phyloP scores from a whole-genome alignment of 2,797 vertebrate species.

The Podargus strigoides region DNA sequence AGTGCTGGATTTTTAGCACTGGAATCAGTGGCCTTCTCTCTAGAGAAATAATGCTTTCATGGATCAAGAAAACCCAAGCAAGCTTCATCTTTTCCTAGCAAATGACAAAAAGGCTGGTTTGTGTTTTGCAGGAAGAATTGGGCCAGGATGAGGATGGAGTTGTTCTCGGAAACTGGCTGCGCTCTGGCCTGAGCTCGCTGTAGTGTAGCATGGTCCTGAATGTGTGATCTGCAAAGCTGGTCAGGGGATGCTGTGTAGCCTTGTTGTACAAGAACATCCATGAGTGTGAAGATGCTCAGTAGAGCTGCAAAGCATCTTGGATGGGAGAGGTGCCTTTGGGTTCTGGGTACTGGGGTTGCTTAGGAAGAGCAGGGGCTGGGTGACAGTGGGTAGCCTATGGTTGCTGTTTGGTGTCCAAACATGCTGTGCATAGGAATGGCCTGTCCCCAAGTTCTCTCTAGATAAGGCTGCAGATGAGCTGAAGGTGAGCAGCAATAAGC shows the following conservation, averaged over 20 bases:
- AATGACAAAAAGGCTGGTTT: neutral
- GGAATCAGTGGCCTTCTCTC: neutral
- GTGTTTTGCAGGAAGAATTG: neutral
- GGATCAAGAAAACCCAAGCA: neutral
- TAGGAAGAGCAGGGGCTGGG: neutral
- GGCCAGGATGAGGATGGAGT: neutral
- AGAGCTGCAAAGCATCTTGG: neutral
- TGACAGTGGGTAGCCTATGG: neutral
- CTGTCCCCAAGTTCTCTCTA: neutral
- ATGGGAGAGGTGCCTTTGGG: neutral
- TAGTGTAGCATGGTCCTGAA: neutral
- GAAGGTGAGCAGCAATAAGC: neutral
- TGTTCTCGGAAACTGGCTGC: neutral
- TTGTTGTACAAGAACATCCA: neutral
- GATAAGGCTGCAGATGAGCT: neutral
- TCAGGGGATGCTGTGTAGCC: neutral
- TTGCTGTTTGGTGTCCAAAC: neutral
- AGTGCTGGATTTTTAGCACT: neutral
- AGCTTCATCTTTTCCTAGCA: neutral
- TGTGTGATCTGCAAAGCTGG: rapidly evolving
- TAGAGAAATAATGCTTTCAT: neutral
- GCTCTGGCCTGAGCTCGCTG: neutral
- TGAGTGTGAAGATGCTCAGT: neutral
- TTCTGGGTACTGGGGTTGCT: neutral
- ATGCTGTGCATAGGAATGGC: neutral